Conservation (phyloP, 2,797 vertebrate species). For the Centroberyx gerrardi region DNA sequence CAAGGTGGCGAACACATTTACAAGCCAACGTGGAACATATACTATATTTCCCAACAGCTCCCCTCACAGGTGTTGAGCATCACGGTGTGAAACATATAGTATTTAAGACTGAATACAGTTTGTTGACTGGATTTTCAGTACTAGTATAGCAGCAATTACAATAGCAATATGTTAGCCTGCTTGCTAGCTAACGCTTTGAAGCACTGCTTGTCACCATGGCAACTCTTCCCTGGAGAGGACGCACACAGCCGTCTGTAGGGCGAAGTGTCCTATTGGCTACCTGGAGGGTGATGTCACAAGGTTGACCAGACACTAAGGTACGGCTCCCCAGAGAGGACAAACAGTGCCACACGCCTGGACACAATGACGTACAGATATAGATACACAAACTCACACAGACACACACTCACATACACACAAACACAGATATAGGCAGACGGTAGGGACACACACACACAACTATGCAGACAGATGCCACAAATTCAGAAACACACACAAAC, state of each 20-base stretch:
- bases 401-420: background rate
- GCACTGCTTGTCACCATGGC: constrained; percentile 43
- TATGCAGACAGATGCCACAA: constrained; percentile 14
- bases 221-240: constrained; percentile 30
- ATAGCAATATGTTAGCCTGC: constrained; percentile 25
- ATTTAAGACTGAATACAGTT: background rate
- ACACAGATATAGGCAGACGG: constrained; percentile 7
- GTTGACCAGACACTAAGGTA: constrained; percentile 50
- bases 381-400: background rate
- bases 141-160: background rate
- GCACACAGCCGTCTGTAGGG: constrained; percentile 57
- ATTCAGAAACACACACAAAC: constrained; percentile 17
- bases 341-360: constrained; percentile 42
- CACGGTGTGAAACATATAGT: background rate
- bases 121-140: too few relatives aligned
- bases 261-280: constrained; percentile 49
- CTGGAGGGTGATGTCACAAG: constrained; percentile 57
- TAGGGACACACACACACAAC: background rate
- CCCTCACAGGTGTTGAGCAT: background rate
- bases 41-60: background rate
- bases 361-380: constrained; percentile 44
- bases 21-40: background rate
- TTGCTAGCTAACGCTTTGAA: constrained; percentile 14
- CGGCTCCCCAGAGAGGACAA: constrained; percentile 57
- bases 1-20: background rate